These are phyloP conservation scores for Typhlichthys eigenmanni DNA, from an alignment of 2,797 vertebrate species.

Conservation along the genomic window DNA sequence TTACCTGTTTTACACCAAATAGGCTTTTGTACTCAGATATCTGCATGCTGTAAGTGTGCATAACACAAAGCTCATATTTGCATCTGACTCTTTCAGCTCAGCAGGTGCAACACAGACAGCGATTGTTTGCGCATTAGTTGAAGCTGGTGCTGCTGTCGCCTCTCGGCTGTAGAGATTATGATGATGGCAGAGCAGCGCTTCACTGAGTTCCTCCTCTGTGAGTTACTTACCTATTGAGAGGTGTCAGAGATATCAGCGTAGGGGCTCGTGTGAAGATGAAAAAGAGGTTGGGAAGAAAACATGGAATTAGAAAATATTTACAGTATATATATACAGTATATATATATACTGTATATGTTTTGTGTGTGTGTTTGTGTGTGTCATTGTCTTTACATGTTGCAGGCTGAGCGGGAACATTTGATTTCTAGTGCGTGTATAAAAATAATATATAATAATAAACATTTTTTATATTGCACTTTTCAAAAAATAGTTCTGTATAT, in stretches of 20 bases:
- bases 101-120: constrained; percentile 35
- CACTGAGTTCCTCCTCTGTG: constrained; percentile 49
- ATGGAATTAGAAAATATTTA: constrained; percentile 18
- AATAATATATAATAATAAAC: constrained; percentile 1
- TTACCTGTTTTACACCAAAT: background rate
- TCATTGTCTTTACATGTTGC: background rate
- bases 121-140: constrained; percentile 62
- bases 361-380: constrained; percentile 9
- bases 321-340: too few species aligned
- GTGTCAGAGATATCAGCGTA: constrained; percentile 34
- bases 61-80: constrained; percentile 39
- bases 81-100: constrained; percentile 49
- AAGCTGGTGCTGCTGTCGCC: constrained; percentile 36
- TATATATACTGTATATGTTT: too few species aligned
- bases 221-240: constrained; percentile 50
- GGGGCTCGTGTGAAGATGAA: constrained; percentile 39
- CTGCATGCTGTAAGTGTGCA: constrained; percentile 37
- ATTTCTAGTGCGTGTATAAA: constrained; percentile 23
- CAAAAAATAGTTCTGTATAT: too few species aligned
- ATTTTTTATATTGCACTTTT: too few species aligned
- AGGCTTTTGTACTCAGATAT: constrained; percentile 32
- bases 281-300: constrained; percentile 25
- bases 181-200: constrained; percentile 36
- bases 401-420: constrained; percentile 26
- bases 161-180: constrained; percentile 60